Conservation (phyloP, 2,113 vertebrate species). For the Chionomys nivalis region DNA sequence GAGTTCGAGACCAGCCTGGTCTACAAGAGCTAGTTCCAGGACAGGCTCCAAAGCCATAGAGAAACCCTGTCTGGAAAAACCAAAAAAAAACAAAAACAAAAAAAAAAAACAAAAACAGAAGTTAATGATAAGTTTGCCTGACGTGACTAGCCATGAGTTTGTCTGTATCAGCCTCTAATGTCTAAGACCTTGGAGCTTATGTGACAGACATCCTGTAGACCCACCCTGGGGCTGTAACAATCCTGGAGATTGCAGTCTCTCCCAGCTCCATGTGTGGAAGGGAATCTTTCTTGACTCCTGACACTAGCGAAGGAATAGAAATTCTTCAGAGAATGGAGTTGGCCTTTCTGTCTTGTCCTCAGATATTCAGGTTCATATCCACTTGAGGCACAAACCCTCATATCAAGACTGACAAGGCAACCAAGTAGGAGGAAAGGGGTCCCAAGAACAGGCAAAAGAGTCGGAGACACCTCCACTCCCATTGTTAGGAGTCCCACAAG, state of each 20-base stretch:
- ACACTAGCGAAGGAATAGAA: not conserved
- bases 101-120: too few species aligned
- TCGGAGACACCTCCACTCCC: not conserved
- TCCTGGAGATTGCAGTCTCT: not conserved
- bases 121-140: slow-evolving; percentile 32
- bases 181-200: not conserved
- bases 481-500: not conserved
- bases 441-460: not conserved
- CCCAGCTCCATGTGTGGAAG: not conserved
- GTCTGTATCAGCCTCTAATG: not conserved
- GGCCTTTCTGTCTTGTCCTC: slow-evolving; percentile 4
- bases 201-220: slow-evolving; percentile 22
- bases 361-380: not conserved
- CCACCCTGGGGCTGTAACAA: not conserved
- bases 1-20: too few species aligned
- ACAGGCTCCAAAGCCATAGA: too few species aligned
- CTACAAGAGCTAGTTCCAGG: too few species aligned
- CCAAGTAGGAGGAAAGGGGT: not conserved
- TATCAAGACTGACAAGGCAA: not conserved
- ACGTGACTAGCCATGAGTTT: not conserved
- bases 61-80: too few species aligned
- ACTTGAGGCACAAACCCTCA: not conserved
- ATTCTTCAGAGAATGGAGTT: not conserved
- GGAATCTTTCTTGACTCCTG: not conserved
- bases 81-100: too few species aligned